Evolutionary conservation across 2,888 invertebrate species (phyloP), one percentile per base, ranked within the genome.

Genomic region (Yponomeuta plumbellus): DNA sequence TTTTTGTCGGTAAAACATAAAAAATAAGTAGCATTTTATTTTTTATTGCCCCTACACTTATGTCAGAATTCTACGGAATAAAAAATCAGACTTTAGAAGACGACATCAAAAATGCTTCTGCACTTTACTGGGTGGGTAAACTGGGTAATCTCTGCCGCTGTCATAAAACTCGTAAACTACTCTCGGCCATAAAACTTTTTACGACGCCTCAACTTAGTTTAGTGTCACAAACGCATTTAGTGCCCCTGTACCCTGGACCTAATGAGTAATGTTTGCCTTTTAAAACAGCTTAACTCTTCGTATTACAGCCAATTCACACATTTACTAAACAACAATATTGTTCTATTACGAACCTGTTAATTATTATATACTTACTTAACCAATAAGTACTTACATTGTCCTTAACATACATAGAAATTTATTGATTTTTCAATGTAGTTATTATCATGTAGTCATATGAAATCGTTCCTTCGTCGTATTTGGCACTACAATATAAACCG

Each of bases 101-200:
- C n/a, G n/a, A n/a, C n/a, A n/a, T n/a, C n/a, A 20, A 20, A 57
- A 20, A 39, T 64, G 10, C 20, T 23, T 39, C 39, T 20, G 40
- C 66, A 69, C 56, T 65, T 61, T 26, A 56, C 52, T 44, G 39
- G 23, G 64, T 56, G 52, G 75, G 74, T 74, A 76, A 79, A 70
- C 74, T 56, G 52, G 75, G 74, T 74, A 76, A 79, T 70, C 74
- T 70, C 71, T 74, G 74, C 74, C 68, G 70, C 76, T 74, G 74
- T 76, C 73, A 72, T 71, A 72, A 70, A 68, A 70, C 72, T 76
- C 76, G 72, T 79, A 76, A 78, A 78, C 68, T 72, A 68, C 71
- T 71, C 71, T 40, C 17, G 67, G 66, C 70, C 73, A 74, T 80
- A 77, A 80, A 76, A 75, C 70, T 65, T 67, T 73, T 74, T 71